These are phyloP conservation scores for Spizella passerina DNA, from an alignment of 2,797 vertebrate genomes.

Conservation along the genomic window DNA sequence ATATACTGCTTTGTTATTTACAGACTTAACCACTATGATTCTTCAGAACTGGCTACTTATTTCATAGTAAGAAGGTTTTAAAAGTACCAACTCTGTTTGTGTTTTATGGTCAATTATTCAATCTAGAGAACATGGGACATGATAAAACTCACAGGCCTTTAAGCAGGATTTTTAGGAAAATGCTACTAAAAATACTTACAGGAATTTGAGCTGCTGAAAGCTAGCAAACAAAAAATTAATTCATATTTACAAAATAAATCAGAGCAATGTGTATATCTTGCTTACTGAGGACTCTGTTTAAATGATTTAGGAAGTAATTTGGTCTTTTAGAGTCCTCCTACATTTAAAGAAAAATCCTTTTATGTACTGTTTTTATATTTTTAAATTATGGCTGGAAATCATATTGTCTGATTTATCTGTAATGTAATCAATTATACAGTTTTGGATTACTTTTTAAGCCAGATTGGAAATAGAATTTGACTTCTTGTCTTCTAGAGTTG, in stretches of 20 bases:
- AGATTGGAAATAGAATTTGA: not conserved
- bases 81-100: constrained; percentile 41
- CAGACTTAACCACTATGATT: not conserved
- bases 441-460: not conserved
- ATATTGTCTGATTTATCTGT: not conserved
- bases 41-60: constrained; percentile 24
- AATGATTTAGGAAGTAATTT: not conserved
- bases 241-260: not conserved
- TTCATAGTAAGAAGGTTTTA: constrained; percentile 44
- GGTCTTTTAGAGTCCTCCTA: not conserved
- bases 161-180: constrained; percentile 38
- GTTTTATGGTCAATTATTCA: constrained; percentile 45
- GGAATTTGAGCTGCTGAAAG: constrained; percentile 11
- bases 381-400: not conserved
- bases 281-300: not conserved
- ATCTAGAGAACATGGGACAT: not conserved
- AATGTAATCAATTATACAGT: not conserved
- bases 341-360: not conserved
- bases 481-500: not conserved
- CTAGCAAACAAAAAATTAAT: not conserved
- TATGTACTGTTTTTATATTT: not conserved
- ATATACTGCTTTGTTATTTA: not conserved
- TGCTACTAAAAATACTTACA: not conserved
- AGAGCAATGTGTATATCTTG: not conserved
- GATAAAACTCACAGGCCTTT: not conserved